Base-by-base conservation (phyloP, 1,140 invertebrate species). In the Sminthurides bifidus region DNA sequence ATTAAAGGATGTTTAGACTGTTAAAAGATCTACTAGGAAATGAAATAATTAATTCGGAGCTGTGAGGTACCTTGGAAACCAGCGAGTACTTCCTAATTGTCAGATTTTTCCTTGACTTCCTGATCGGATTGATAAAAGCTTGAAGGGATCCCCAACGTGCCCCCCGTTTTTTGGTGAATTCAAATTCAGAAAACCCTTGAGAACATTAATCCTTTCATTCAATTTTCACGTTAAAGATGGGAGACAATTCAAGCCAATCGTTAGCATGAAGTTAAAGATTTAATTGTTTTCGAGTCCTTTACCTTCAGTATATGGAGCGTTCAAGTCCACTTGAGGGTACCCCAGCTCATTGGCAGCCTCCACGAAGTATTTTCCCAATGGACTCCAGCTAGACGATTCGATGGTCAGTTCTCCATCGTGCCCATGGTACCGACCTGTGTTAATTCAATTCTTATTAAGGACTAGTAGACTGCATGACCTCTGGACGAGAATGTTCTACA, bases 281-380 rank as follows among this genome's bases (percentile, higher is more conserved):
- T n/a, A n/a, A n/a, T 35, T 35, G 33, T 43, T 46, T 56, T 12
- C 40, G n/a, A 10, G 10, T 35, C 10, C 15, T 21, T 45, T 41
- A 60, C 60, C 63, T 60, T 65, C 58, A 24, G 54, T 33, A 44
- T 59, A 65, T 3, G 56, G 54, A n/a, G 71, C 75, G 65, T 80
- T 84, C 6, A 83, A 77, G 61, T 82, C 79, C 6, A 52, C 31
- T 49, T 76, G 80, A 31, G 73, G 70, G 61, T 85, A 87, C 1
- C 85, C 85, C 21, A 89, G 60, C 61, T 87, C 79, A 43, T 70
- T 61, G 0, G 81, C 84, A 1, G 84, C 81, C 61, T 78, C 73
- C 15, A 84, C 71, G 57, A 90, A 74, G 65, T 44, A 69, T 56
- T 70, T 60, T 2, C 71, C 67, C 26, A 75, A 57, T 19, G 68